Base-by-base conservation (phyloP, 2,113 vertebrate genomes). In the Tachysurus vachellii region DNA sequence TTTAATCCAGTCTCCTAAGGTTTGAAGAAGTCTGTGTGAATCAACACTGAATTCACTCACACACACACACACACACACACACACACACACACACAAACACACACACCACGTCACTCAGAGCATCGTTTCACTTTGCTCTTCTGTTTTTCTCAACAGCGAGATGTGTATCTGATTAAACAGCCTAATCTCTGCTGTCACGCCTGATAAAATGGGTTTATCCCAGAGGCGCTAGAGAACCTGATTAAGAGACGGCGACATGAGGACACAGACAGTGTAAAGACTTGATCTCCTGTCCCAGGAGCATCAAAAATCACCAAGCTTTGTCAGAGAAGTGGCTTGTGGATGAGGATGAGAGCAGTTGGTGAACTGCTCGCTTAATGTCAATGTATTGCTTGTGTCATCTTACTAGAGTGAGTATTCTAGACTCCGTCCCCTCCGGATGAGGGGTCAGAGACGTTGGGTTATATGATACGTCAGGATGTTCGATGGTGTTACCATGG, bases 171-270 rank as follows among this genome's bases (percentile, higher is more conserved):
- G 79, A 85, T 86, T 73, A 88, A 88, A 84, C 85, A 73, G 87
- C 61, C 82, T 88, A 87, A 92, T 86, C 85, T 23, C 59, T n/a
- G n/a, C 70, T 80, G 62, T 87, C 87, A 91, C 75, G 89, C 85
- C 82, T 80, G 84, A 88, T 83, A 62, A 80, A 62, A 86, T 71
- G 80, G 75, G 88, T 87, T 89, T 88, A 86, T 57, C 82, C 53
- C 71, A 56, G 79, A 84, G 84, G 81, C 70, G 42, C 54, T 80
- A 79, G 75, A 54, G 87, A 84, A 82, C 80, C 86, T 77, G 89
- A 90, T 90, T 89, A 91, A 26, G 42, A 61, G 75, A 9, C 13
- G 56, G 53, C 21, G 50, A 6, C 50, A 70, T 53, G 75, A 80
- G 56, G 77, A 76, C 81, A 62, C 36, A 12, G 81, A 68, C 1